Conservation (phyloP, 2,797 vertebrate genomes). For the Anableps anableps region DNA sequence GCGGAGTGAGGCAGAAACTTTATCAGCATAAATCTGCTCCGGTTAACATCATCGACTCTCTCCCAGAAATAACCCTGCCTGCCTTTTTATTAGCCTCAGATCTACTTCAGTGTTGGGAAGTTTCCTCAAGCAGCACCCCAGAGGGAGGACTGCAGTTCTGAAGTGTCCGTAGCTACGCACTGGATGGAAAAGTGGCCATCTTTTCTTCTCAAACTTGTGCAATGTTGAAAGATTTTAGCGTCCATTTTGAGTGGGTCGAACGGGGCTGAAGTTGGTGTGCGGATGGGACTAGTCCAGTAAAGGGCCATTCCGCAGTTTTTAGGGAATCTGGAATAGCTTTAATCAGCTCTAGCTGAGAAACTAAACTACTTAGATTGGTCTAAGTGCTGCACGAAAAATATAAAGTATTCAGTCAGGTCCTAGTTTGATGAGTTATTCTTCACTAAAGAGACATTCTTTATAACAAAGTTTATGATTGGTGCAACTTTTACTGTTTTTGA, state of each 20-base stretch:
- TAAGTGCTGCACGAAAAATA: not conserved
- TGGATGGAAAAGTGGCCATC: conserved; percentile 5
- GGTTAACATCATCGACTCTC: conserved; percentile 7
- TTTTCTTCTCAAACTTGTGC: conserved; percentile 73
- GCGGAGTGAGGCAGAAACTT: conserved; percentile 84
- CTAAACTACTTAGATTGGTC: not conserved
- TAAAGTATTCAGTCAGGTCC: no score
- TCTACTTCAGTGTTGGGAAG: not conserved
- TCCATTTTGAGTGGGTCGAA: conserved; percentile 93
- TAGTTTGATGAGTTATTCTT: not conserved
- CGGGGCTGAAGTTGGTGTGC: not conserved
- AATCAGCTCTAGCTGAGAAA: not conserved
- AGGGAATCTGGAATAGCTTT: not conserved
- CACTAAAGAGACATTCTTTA: not conserved
- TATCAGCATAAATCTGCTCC: conserved; percentile 81
- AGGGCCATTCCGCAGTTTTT: not conserved
- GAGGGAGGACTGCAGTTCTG: not conserved
- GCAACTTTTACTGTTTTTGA: not conserved
- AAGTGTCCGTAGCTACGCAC: not conserved
- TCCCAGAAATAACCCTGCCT: not conserved
- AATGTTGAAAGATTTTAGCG: conserved; percentile 82
- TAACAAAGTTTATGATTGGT: not conserved
- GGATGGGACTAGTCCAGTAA: not conserved
- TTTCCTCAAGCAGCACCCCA: not conserved
- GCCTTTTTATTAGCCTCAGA: not conserved